Conservation (phyloP, 2,888 invertebrate genomes). For the Choreutis nemorana region DNA sequence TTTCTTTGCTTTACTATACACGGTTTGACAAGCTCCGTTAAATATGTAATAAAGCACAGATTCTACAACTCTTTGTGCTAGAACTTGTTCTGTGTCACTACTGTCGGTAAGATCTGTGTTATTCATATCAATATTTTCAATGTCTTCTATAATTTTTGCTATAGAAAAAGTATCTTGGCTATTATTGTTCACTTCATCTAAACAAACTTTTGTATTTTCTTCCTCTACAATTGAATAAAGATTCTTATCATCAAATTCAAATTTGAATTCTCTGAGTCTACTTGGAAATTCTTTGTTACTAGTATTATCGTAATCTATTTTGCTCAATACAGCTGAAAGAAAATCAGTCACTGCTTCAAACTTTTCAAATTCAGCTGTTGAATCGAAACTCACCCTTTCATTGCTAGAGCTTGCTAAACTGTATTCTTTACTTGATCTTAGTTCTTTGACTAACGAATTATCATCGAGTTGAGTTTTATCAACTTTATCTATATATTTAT, state of each 20-base stretch:
- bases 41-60: constrained; percentile 44
- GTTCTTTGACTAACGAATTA: background rate
- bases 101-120: constrained; percentile 31
- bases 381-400: constrained; percentile 36
- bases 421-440: background rate
- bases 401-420: constrained; percentile 20
- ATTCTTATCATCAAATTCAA: constrained; percentile 8
- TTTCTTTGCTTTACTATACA: constrained; percentile 21
- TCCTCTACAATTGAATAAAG: constrained; percentile 3
- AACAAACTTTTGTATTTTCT: constrained; percentile 3
- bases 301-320: constrained; percentile 20
- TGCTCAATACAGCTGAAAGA: constrained; percentile 26
- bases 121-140: constrained; percentile 24
- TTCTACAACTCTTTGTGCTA: constrained; percentile 32
- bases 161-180: constrained; percentile 33
- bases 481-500: background rate
- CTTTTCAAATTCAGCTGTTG: constrained; percentile 50
- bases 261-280: constrained; percentile 7
- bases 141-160: constrained; percentile 33
- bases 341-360: constrained; percentile 40
- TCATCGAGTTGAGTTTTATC: background rate
- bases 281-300: constrained; percentile 6
- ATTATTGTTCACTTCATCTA: constrained; percentile 2
- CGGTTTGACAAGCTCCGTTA: constrained; percentile 26
- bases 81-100: constrained; percentile 24